phyloP scores from a whole-genome alignment of 2,797 vertebrate species.

The Liparis tanakae region DNA sequence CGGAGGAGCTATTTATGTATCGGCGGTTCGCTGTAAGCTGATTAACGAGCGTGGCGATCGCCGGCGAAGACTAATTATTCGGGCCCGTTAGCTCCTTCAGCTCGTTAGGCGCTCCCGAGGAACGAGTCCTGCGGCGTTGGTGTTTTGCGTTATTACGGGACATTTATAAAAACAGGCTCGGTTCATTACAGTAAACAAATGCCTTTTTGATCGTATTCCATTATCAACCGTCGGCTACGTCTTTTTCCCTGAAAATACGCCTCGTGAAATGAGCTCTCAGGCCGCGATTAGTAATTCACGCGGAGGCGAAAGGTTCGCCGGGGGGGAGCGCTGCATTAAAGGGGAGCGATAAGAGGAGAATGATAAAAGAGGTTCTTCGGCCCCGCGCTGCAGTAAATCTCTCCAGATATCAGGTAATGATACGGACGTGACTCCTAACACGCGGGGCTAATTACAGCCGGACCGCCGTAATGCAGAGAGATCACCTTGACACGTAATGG shows the following conservation, averaged over 20 bases:
- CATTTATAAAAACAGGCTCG: slow-evolving; percentile 52
- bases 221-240: slow-evolving; percentile 18
- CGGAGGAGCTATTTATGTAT: slow-evolving; percentile 61
- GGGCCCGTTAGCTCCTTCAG: slow-evolving; percentile 57
- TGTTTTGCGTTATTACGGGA: slow-evolving; percentile 51
- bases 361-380: slow-evolving; percentile 39
- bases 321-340: slow-evolving; percentile 31
- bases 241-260: slow-evolving; percentile 20
- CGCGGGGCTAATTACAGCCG: slow-evolving; percentile 50
- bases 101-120: slow-evolving; percentile 53
- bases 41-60: slow-evolving; percentile 66
- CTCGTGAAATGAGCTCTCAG: slow-evolving; percentile 18
- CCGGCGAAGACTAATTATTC: slow-evolving; percentile 72
- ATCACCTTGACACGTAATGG: slow-evolving; percentile 46
- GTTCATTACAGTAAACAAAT: slow-evolving; percentile 25
- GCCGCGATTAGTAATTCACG: slow-evolving; percentile 33
- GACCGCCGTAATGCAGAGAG: slow-evolving; percentile 38
- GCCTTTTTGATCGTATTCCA: slow-evolving; percentile 44
- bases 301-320: slow-evolving; percentile 26
- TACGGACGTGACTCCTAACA: slow-evolving; percentile 34
- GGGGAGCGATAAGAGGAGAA: slow-evolving; percentile 35
- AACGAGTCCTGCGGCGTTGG: slow-evolving; percentile 46
- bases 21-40: slow-evolving; percentile 67
- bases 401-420: slow-evolving; percentile 36
- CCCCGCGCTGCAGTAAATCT: slow-evolving; percentile 38